Evolutionary conservation across 30 jellyfish, hydroid and myxozoan species (phyloP).

Genomic region (Euphysa ruthae): DNA sequence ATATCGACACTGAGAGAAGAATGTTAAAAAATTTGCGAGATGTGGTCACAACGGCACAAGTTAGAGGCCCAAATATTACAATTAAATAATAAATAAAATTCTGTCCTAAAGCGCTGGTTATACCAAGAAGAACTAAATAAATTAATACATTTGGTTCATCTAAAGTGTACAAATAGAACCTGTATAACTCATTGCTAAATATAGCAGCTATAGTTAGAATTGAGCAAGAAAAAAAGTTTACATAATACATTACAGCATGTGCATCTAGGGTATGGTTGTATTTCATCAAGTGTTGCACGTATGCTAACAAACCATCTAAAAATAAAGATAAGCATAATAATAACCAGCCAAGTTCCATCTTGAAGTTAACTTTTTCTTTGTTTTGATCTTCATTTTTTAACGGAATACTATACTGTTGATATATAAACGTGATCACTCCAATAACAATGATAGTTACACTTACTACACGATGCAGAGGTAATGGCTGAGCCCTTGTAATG

Average conservation of each 20-base stretch:
- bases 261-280: slow-evolving; percentile 9
- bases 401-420: slow-evolving; percentile 5
- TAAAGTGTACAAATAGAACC: slow-evolving; percentile 12
- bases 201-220: slow-evolving; percentile 20
- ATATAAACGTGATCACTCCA: slow-evolving; percentile 57
- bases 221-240: slow-evolving; percentile 38
- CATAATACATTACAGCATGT: slow-evolving; percentile 40
- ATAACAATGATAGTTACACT: slow-evolving; percentile 40
- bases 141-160: not conserved
- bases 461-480: slow-evolving; percentile 28
- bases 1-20: slow-evolving; percentile 39
- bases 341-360: slow-evolving; percentile 16
- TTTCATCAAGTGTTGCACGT: slow-evolving; percentile 35
- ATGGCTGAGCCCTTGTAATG: not conserved
- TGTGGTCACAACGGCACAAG: slow-evolving; percentile 73
- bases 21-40: slow-evolving; percentile 62
- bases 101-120: slow-evolving; percentile 68
- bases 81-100: slow-evolving; percentile 51
- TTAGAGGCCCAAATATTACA: slow-evolving; percentile 64
- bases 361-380: not conserved
- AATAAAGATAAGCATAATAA: slow-evolving; percentile 36
- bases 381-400: not conserved
- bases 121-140: slow-evolving; percentile 21
- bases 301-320: slow-evolving; percentile 70
- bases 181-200: slow-evolving; percentile 24